A percentile compares a stretch with the other conserved stretches of the same genome.
These are phyloP conservation scores for Monomorium pharaonis DNA, from an alignment of 1,140 invertebrate species.

Conservation along the genomic window DNA sequence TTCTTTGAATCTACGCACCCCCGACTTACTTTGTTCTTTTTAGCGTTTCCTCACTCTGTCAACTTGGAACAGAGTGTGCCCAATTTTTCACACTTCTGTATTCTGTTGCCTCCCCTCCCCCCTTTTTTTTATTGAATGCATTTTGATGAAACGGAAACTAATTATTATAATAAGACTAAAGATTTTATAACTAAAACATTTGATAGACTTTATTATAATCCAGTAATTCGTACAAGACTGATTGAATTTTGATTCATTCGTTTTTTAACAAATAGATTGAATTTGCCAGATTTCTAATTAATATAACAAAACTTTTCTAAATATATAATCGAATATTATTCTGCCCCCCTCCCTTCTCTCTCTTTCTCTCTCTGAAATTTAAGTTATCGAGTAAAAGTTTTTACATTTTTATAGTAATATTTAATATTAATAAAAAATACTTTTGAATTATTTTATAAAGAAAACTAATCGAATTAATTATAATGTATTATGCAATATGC, in stretches of 20 bases:
- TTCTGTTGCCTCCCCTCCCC: not conserved
- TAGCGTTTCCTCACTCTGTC: not conserved
- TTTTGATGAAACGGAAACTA: too few species aligned
- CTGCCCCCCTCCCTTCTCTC: not conserved
- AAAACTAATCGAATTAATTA: not conserved
- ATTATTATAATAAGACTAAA: too few species aligned
- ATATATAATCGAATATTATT: too few species aligned
- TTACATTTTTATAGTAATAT: not conserved
- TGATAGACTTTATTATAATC: too few species aligned
- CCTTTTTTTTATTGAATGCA: not conserved
- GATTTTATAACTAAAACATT: too few species aligned
- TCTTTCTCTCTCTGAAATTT: not conserved
- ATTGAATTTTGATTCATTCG: too few species aligned
- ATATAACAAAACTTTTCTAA: too few species aligned
- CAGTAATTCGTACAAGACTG: too few species aligned
- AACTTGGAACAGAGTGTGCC: not conserved
- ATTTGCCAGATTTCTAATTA: too few species aligned
- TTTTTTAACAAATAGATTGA: too few species aligned
- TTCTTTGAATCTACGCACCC: not conserved
- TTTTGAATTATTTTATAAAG: not conserved
- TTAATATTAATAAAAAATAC: conserved; percentile 7
- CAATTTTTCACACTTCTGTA: not conserved
- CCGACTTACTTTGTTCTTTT: conserved; percentile 20
- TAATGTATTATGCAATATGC: not conserved
- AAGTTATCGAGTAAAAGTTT: not conserved